phyloP scores from a whole-genome alignment of 2,888 invertebrate genomes.

The Drosophila meridionalis region DNA sequence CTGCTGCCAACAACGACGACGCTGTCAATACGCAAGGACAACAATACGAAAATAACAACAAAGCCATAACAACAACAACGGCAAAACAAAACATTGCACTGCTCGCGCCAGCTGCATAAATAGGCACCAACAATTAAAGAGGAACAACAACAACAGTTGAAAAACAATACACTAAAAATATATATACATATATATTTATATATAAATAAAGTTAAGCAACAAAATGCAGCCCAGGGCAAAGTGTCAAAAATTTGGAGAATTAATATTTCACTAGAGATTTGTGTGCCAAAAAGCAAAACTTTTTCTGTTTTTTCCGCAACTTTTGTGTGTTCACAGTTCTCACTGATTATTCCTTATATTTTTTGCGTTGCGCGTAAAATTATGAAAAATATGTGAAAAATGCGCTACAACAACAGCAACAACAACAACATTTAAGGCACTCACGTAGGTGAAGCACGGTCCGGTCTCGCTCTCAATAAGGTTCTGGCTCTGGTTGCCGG shows the following conservation, averaged over 20 bases:
- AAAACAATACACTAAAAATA: slow-evolving; percentile 33
- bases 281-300: slow-evolving; percentile 54
- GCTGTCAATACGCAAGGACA: slow-evolving; percentile 36
- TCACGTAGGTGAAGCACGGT: slow-evolving; percentile 35
- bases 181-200: slow-evolving; percentile 26
- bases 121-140: slow-evolving; percentile 44
- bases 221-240: slow-evolving; percentile 50
- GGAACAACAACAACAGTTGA: slow-evolving; percentile 39
- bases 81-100: slow-evolving; percentile 12
- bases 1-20: slow-evolving; percentile 30
- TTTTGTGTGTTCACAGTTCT: slow-evolving; percentile 32
- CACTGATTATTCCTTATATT: slow-evolving; percentile 24
- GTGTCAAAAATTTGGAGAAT: slow-evolving; percentile 76
- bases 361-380: slow-evolving; percentile 57
- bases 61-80: slow-evolving; percentile 13
- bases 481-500: slow-evolving; percentile 7
- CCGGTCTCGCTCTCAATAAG: slow-evolving; percentile 27
- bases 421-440: slow-evolving; percentile 26
- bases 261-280: slow-evolving; percentile 78
- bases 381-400: slow-evolving; percentile 76
- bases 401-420: slow-evolving; percentile 45
- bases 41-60: slow-evolving; percentile 34
- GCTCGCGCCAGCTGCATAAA: slow-evolving; percentile 45
- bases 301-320: slow-evolving; percentile 47
- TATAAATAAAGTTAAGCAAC: slow-evolving; percentile 26